Evolutionary conservation across 92 coral and sea anemone species (phyloP).

Genomic region (Scolanthus callimorphus): DNA sequence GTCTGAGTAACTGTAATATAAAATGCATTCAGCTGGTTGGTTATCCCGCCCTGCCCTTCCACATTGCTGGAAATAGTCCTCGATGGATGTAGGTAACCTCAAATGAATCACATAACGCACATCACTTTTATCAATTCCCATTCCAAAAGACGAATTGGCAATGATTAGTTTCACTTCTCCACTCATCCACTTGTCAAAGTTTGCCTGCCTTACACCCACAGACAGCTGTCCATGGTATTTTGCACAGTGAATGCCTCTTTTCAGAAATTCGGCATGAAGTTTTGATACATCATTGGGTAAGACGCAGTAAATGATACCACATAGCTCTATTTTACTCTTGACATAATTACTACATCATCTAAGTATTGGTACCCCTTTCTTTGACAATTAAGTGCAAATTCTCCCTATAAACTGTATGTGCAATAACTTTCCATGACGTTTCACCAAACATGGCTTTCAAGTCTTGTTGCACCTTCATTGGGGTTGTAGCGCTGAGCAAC

Average conservation of each 20-base stretch:
- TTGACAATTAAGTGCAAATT: neutral
- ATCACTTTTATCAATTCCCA: constrained; percentile 25
- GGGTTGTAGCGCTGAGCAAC: neutral
- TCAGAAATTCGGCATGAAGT: neutral
- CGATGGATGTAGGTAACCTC: constrained; percentile 6
- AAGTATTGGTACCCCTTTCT: neutral
- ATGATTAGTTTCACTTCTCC: constrained; percentile 1
- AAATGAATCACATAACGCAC: constrained; percentile 12
- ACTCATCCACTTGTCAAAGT: constrained; percentile 5
- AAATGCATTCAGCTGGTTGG: no score
- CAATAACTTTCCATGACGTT: neutral
- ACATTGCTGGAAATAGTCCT: constrained; percentile 22
- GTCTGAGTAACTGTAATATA: constrained; percentile 8
- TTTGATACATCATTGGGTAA: neutral
- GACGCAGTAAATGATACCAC: neutral
- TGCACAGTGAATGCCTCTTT: neutral
- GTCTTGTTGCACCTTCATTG: neutral
- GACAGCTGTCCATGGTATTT: constrained; percentile 18
- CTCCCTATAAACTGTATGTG: neutral
- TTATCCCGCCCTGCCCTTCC: constrained; percentile 21
- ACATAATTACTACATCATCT: neutral
- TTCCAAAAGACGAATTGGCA: constrained; percentile 24
- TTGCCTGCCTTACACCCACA: neutral
- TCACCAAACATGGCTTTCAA: neutral
- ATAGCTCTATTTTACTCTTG: neutral